Evolutionary conservation across 2,797 vertebrate species (phyloP).

Genomic region (Xenopus petersii): DNA sequence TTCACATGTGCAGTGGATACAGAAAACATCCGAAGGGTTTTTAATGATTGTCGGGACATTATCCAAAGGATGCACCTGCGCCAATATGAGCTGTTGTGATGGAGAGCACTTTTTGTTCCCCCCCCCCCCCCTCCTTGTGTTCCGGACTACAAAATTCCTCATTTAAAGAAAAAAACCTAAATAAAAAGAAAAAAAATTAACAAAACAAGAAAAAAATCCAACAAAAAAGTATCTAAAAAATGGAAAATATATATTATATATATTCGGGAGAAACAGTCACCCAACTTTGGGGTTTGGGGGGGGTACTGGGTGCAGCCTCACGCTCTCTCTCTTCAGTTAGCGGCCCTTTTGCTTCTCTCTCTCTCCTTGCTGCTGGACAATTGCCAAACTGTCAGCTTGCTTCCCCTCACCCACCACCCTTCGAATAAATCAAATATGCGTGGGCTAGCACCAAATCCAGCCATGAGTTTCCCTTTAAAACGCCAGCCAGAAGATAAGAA

Average conservation of each 20-base stretch:
- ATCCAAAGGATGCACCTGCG: slow-evolving; percentile 98
- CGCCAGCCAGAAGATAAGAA: too few relatives aligned
- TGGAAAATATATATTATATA: background rate
- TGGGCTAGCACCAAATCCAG: slow-evolving; percentile 61
- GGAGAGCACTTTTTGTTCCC: slow-evolving; percentile 66
- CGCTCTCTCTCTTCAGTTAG: slow-evolving; percentile 62
- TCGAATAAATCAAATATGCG: slow-evolving; percentile 50
- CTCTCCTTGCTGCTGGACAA: slow-evolving; percentile 68
- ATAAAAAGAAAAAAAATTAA: slow-evolving; percentile 20
- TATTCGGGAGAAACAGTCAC: slow-evolving; percentile 9
- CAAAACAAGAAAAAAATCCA: slow-evolving; percentile 11
- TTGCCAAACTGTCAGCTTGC: slow-evolving; percentile 70
- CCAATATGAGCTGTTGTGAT: slow-evolving; percentile 96
- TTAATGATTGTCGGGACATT: slow-evolving; percentile 98
- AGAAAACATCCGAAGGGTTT: slow-evolving; percentile 97
- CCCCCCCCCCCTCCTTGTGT: slow-evolving; percentile 54
- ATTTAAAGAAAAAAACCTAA: slow-evolving; percentile 55
- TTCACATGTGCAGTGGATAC: slow-evolving; percentile 98
- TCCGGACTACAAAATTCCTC: slow-evolving; percentile 69
- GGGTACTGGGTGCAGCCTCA: slow-evolving; percentile 60
- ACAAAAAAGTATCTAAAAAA: background rate
- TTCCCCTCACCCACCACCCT: slow-evolving; percentile 40
- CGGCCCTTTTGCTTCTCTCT: slow-evolving; percentile 58
- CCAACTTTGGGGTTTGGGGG: slow-evolving; percentile 63
- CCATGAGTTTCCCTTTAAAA: slow-evolving; percentile 56